These are phyloP conservation scores for Drosophila burlai DNA, from an alignment of 1,140 invertebrate genomes.

Conservation along the genomic window DNA sequence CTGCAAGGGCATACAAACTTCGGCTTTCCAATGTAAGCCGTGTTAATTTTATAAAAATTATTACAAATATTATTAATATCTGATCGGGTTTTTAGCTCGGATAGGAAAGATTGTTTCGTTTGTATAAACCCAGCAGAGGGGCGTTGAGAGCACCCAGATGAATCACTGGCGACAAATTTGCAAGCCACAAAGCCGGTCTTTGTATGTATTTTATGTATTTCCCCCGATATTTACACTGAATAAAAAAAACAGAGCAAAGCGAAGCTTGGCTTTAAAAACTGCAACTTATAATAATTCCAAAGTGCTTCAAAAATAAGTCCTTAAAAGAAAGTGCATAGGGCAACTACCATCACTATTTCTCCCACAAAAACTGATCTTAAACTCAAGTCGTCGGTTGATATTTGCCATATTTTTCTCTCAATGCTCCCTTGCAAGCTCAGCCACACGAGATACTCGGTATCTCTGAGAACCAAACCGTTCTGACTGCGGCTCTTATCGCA, in stretches of 20 bases:
- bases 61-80: neutral
- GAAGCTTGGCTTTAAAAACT: too few relatives aligned
- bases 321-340: neutral
- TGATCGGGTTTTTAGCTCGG: neutral
- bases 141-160: neutral
- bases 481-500: conserved; percentile 16
- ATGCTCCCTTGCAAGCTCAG: conserved; percentile 5
- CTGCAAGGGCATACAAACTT: neutral
- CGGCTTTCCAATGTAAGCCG: neutral
- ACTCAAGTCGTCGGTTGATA: too few relatives aligned
- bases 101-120: neutral
- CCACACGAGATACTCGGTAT: conserved; percentile 9
- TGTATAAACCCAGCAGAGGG: neutral
- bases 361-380: neutral
- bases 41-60: neutral
- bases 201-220: neutral
- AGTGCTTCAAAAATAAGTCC: neutral
- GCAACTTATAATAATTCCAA: neutral
- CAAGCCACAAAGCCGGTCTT: conserved; percentile 1
- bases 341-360: neutral
- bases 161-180: conserved; percentile 7
- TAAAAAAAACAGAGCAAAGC: neutral
- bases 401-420: conserved; percentile 3
- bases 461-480: conserved; percentile 6
- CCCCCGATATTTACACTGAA: conserved; percentile 17